Base-by-base conservation (phyloP, 2,113 vertebrate species). In the Phrynosoma blainvillii region DNA sequence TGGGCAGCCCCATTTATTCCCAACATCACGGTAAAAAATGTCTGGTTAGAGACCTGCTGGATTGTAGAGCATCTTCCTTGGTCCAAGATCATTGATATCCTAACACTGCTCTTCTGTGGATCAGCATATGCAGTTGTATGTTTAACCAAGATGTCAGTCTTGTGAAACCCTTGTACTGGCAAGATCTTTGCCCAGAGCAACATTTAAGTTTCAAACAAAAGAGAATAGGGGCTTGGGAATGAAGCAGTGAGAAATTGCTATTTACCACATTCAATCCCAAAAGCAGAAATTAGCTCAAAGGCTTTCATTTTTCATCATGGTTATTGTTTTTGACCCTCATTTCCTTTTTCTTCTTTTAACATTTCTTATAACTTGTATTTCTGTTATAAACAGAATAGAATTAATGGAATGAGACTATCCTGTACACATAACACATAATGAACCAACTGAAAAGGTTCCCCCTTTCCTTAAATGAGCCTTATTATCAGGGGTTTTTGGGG, bases 241-340 rank as follows among this genome's bases (percentile, higher is more conserved):
- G 89, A 94, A 93, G 93, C 84, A 81, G n/a, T 32, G 88, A 56
- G 4, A n/a, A 30, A 92, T 91, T 86, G 74, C 87, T 88, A 32
- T 84, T 62, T 90, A 86, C 30, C 5, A 62, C 68, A 91, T 88
- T 40, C 88, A 91, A 20, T 82, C 23, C 56, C 82, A 88, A 83
- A 7, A 18, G 27, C 23, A 93, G 79, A 93, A n/a, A 82, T 84
- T 76, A 77, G 36, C 89, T 92, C 74, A 91, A 91, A 80, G 47
- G 77, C 85, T 12, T 88, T 73, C 7, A 78, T 32, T 36, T 91
- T 80, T 89, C 66, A 79, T 21, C 87, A 20, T 88, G 40, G 1
- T 74, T 0, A 42, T 84, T 94, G 20, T 14, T 59, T 65, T 59
- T 18, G 52, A 21, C 40, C 20, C 2, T 18, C 74, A 21, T 40